phyloP scores from a whole-genome alignment of 1,140 invertebrate species.

The Agrypnia vestita region DNA sequence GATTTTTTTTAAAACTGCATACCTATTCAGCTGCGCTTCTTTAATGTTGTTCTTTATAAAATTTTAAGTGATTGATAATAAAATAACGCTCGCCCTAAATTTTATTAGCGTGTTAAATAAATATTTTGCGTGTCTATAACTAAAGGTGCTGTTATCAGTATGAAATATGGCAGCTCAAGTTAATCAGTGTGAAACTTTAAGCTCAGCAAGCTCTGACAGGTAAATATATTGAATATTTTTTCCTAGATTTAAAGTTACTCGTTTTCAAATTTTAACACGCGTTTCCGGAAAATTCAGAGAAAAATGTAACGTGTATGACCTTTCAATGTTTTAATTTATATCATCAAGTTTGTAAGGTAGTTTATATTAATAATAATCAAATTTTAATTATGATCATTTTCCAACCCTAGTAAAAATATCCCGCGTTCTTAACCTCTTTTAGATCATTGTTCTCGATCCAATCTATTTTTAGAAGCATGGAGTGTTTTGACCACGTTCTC shows the following conservation, averaged over 20 bases:
- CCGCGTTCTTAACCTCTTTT: slow-evolving; percentile 43
- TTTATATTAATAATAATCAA: neutral
- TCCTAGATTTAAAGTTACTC: neutral
- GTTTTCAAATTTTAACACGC: neutral
- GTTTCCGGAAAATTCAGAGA: neutral
- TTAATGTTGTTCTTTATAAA: neutral
- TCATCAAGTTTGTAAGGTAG: too few relatives aligned
- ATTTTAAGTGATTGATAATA: neutral
- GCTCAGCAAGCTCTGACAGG: slow-evolving; percentile 53
- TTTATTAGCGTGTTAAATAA: neutral
- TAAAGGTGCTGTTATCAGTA: slow-evolving; percentile 24
- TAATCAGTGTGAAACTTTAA: slow-evolving; percentile 48
- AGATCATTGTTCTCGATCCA: slow-evolving; percentile 42
- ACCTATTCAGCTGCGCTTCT: too few relatives aligned
- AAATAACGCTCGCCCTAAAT: too few relatives aligned
- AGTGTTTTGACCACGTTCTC: slow-evolving; percentile 30
- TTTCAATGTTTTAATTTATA: neutral
- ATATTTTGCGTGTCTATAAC: neutral
- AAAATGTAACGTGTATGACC: neutral
- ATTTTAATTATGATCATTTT: neutral
- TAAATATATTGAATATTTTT: slow-evolving; percentile 17
- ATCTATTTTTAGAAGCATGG: slow-evolving; percentile 50
- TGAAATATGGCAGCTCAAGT: slow-evolving; percentile 48
- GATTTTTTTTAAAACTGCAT: too few relatives aligned
- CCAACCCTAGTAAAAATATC: neutral